These are phyloP conservation scores for Magallana angulata DNA, from an alignment of 1,140 invertebrate genomes.

Conservation along the genomic window DNA sequence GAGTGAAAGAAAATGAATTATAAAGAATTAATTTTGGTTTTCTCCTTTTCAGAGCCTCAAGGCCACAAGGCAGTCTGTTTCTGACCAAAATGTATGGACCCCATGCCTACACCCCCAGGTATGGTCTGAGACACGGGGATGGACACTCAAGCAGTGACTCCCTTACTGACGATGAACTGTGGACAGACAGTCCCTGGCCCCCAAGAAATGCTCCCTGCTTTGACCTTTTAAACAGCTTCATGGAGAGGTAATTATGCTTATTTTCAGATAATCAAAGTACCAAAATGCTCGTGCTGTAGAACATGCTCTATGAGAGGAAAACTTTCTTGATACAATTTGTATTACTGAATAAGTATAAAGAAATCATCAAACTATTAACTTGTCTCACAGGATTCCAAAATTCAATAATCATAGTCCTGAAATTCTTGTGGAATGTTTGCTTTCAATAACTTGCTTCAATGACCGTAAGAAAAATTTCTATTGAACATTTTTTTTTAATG, in stretches of 20 bases:
- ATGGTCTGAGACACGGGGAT: constrained; percentile 71
- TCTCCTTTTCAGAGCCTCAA: constrained; percentile 50
- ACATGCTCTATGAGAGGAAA: no score
- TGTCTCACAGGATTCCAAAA: no score
- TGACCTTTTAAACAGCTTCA: constrained; percentile 78
- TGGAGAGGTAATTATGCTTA: constrained; percentile 75
- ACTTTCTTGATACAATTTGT: no score
- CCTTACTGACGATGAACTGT: constrained; percentile 74
- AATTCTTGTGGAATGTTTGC: no score
- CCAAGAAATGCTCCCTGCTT: constrained; percentile 78
- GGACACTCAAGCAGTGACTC: constrained; percentile 62
- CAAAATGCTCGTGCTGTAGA: not conserved
- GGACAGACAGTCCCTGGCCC: constrained; percentile 78
- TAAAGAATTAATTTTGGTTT: not conserved
- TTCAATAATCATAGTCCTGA: no score
- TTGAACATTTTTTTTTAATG: no score
- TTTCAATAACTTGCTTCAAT: no score
- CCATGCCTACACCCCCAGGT: constrained; percentile 74
- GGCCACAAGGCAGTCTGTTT: constrained; percentile 70
- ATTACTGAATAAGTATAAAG: no score
- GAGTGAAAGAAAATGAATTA: no score
- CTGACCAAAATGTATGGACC: constrained; percentile 78
- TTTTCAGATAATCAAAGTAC: not conserved
- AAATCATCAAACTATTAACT: no score
- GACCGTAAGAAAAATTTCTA: no score